A percentile compares a stretch with the other conserved stretches of the same genome.
Conservation (phyloP, 2,113 vertebrate genomes). For the Microtus richardsoni region DNA sequence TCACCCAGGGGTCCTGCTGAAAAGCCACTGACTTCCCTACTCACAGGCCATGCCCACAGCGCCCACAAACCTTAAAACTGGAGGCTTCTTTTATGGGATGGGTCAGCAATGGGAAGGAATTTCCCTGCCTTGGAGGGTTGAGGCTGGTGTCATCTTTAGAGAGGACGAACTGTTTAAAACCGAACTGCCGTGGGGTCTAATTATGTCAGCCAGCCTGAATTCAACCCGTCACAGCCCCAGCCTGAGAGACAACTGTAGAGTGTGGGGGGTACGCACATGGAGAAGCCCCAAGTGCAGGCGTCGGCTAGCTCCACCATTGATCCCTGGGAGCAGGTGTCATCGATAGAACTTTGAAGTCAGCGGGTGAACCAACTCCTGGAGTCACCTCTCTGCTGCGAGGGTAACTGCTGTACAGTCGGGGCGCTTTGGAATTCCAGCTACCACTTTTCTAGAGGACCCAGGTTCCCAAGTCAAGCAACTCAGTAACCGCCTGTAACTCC, state of each 20-base stretch:
- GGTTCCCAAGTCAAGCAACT: not conserved
- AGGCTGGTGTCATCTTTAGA: not conserved
- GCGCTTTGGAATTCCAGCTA: not conserved
- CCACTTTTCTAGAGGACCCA: not conserved
- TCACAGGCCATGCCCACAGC: not conserved
- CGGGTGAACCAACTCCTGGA: too few species aligned
- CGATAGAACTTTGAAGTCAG: not conserved
- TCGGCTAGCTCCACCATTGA: not conserved
- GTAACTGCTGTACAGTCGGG: not conserved
- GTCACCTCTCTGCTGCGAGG: too few species aligned
- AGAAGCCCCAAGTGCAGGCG: not conserved
- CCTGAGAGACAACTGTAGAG: not conserved
- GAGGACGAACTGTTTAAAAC: not conserved
- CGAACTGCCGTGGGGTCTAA: not conserved
- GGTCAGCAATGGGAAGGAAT: not conserved
- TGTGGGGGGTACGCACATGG: not conserved
- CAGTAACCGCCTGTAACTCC: not conserved
- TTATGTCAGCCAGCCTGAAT: not conserved
- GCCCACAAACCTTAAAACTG: not conserved
- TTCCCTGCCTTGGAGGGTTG: not conserved
- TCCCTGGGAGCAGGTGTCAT: not conserved
- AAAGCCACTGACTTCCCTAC: not conserved
- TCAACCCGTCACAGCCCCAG: not conserved
- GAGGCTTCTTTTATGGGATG: not conserved
- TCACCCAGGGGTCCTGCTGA: not conserved